Conservation (phyloP, 1,140 invertebrate genomes). For the Medauroidea extradentata region DNA sequence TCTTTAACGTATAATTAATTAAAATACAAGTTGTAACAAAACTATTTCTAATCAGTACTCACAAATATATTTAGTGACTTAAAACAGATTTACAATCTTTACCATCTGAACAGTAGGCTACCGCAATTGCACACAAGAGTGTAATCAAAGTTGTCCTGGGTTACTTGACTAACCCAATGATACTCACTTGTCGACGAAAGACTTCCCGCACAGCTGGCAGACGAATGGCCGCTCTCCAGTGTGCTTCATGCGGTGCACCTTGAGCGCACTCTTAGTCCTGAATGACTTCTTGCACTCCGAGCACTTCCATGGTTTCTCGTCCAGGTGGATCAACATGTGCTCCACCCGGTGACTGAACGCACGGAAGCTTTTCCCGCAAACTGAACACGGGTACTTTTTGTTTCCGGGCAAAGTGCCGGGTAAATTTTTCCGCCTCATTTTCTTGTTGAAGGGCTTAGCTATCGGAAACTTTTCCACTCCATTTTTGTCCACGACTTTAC, state of each 20-base stretch:
- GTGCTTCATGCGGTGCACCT: neutral
- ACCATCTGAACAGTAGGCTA: no score
- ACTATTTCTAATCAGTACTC: no score
- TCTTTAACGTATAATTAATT: no score
- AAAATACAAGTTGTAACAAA: no score
- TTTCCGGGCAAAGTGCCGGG: neutral
- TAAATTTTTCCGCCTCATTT: neutral
- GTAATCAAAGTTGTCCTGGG: no score
- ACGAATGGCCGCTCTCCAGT: slow-evolving; percentile 24
- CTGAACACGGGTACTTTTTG: neutral
- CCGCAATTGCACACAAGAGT: no score
- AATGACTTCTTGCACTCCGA: slow-evolving; percentile 7
- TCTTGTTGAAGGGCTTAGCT: neutral
- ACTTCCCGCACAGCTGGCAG: slow-evolving; percentile 6
- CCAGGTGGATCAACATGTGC: slow-evolving; percentile 9
- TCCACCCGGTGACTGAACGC: slow-evolving; percentile 5
- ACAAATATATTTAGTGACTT: no score
- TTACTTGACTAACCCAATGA: no score
- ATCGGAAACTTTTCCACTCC: neutral
- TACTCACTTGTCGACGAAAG: slow-evolving; percentile 5
- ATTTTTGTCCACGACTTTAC: slow-evolving; percentile 1
- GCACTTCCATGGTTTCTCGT: slow-evolving; percentile 9
- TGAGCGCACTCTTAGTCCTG: slow-evolving; percentile 2
- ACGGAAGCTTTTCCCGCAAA: slow-evolving; percentile 4
- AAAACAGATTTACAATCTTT: no score